Evolutionary conservation across 2,888 invertebrate species (phyloP).

Genomic region (Scaptomyza tumidula): DNA sequence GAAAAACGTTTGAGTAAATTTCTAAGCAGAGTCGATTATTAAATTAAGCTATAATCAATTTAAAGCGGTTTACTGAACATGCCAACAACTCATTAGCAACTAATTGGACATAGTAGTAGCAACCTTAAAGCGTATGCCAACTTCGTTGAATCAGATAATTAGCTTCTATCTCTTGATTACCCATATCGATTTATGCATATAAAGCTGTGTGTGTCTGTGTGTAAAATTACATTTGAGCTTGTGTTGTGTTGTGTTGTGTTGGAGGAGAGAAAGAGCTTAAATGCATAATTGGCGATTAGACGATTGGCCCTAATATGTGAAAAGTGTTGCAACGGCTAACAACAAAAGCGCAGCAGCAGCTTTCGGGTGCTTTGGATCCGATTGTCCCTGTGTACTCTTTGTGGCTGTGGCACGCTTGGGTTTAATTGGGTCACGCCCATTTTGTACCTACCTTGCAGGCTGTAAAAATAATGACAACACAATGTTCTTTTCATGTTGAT

Average conservation of each 20-base stretch:
- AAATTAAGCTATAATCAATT: not conserved
- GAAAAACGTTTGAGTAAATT: not conserved
- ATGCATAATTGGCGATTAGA: slow-evolving; percentile 80
- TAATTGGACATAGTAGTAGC: not conserved
- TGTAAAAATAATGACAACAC: slow-evolving; percentile 67
- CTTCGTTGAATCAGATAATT: slow-evolving; percentile 20
- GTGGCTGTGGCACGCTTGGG: not conserved
- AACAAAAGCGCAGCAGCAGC: slow-evolving; percentile 59
- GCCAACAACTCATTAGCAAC: not conserved
- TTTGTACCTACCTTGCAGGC: slow-evolving; percentile 44
- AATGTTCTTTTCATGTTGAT: slow-evolving; percentile 46
- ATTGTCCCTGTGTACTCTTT: slow-evolving; percentile 35
- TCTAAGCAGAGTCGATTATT: not conserved
- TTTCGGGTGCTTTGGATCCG: slow-evolving; percentile 41
- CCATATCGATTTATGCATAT: slow-evolving; percentile 56
- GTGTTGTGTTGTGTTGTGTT: not conserved
- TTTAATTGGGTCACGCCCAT: slow-evolving; percentile 68
- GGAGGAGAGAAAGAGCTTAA: slow-evolving; percentile 26
- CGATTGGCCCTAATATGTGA: slow-evolving; percentile 78
- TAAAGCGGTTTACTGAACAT: not conserved
- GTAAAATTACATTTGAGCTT: not conserved
- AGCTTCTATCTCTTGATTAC: slow-evolving; percentile 35
- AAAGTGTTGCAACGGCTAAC: slow-evolving; percentile 53
- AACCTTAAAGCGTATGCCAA: slow-evolving; percentile 8
- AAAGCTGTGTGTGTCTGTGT: slow-evolving; percentile 5